Evolutionary conservation across 2,113 vertebrate genomes (phyloP), one percentile per base, ranked within the genome.

Genomic region (Neolamprologus ventralis): DNA sequence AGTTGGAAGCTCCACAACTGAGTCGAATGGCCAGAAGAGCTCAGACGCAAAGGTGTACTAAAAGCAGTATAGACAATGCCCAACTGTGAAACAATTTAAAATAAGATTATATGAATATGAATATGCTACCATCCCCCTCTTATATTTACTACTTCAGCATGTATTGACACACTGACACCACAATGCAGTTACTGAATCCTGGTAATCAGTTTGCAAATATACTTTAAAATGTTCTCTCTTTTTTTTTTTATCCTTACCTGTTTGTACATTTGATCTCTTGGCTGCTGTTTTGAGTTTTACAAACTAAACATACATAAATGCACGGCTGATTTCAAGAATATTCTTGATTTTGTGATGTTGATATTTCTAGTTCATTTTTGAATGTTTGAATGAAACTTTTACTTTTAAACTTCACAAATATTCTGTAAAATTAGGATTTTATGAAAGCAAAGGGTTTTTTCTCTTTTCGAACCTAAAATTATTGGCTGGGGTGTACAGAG

Each of bases 291-390:
- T 40, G 63, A 40, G n/a, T 71, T 42, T 23, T 23, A 16, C 14
- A 40, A 21, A 9, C 35, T 71, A 23, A 42, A 42, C 7, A 23
- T 71, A 23, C 17, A 65, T 65, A 35, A 3, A 14, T 42, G 1
- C n/a, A 42, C 7, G 19, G 0, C 19, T 21, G 19, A 42, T 23
- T 0, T 23, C n/a, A 1, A 14, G 35, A 71, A 9, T 42, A 14
- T 23, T 42, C 35, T 23, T 23, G 12, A 42, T 71, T 71, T 23
- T 42, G 8, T 71, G n/a, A 71, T 40, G 65, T 71, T 71, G 35
- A 71, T 40, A 23, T 68, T 68, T 68, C 63, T 23, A 40, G 63
- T 40, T 40, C 7, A 6, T 68, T 68, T 68, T 68, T 14, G 4
- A 68, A 68, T 14, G 35, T 40, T 68, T 68, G n/a, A 65, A 37